Evolutionary conservation across 2,888 invertebrate genomes (phyloP).

Genomic region (Tipula vernalis): DNA sequence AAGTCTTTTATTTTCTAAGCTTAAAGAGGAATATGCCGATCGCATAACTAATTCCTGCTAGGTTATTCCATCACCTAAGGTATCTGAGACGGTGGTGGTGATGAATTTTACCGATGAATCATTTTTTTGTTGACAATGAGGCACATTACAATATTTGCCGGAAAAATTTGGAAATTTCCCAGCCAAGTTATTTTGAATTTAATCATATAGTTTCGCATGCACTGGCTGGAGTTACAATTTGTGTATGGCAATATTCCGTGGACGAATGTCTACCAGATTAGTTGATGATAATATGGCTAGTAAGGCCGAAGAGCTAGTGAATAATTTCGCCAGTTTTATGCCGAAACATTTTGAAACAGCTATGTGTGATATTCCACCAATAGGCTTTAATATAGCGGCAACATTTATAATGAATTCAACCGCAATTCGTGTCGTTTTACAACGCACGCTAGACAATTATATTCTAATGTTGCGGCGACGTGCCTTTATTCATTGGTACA

Average conservation of each 20-base stretch:
- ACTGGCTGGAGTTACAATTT: conserved; percentile 58
- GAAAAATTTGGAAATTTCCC: conserved; percentile 21
- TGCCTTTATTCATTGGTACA: conserved; percentile 80
- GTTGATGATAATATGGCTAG: conserved; percentile 64
- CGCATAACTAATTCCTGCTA: conserved; percentile 58
- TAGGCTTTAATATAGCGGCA: conserved; percentile 72
- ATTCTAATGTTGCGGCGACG: conserved; percentile 70
- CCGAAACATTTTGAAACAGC: conserved; percentile 78
- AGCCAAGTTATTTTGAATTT: conserved; percentile 19
- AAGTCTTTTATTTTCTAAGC: conserved; percentile 54
- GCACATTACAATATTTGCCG: conserved; percentile 29
- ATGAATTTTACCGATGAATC: conserved; percentile 26
- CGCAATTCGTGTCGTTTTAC: conserved; percentile 68
- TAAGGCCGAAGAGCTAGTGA: conserved; percentile 61
- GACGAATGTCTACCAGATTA: conserved; percentile 61
- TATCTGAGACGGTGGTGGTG: conserved; percentile 29
- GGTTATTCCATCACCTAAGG: conserved; percentile 37
- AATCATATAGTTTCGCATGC: conserved; percentile 30
- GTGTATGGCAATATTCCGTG: too few relatives aligned
- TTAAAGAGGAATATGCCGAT: conserved; percentile 61
- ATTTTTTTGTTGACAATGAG: conserved; percentile 30
- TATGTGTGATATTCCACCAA: conserved; percentile 73
- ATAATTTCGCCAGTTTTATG: conserved; percentile 68
- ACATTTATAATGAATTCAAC: conserved; percentile 77
- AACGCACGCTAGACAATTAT: conserved; percentile 62